A percentile compares a stretch with the other conserved stretches of the same genome.
Conservation (phyloP, 2,797 vertebrate species). For the Cossypha heuglini region DNA sequence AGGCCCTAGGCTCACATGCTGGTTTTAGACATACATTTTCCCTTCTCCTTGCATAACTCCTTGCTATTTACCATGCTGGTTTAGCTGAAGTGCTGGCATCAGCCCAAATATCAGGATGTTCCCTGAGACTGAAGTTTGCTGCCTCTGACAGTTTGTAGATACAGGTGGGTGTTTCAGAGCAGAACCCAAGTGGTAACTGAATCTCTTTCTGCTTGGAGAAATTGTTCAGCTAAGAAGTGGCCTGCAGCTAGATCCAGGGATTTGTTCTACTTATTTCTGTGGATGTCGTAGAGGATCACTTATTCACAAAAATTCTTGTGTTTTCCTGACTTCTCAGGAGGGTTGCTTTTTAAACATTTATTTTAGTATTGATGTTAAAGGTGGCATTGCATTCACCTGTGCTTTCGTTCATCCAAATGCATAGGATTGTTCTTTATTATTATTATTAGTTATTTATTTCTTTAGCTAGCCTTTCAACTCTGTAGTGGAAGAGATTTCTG, state of each 20-base stretch:
- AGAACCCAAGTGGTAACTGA: neutral
- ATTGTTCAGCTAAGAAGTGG: neutral
- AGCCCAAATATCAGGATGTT: neutral
- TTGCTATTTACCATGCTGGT: neutral
- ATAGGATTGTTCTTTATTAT: no score
- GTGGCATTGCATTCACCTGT: neutral
- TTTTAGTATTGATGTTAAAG: neutral
- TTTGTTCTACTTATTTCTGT: neutral
- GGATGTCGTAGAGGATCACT: neutral
- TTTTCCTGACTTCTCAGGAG: neutral
- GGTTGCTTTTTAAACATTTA: neutral
- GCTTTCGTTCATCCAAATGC: neutral
- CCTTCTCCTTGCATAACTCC: neutral
- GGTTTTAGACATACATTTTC: neutral
- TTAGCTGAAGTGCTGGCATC: neutral
- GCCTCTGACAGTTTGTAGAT: neutral
- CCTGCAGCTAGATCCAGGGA: neutral
- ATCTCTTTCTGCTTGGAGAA: neutral
- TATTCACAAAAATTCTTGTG: neutral
- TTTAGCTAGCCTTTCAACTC: neutral
- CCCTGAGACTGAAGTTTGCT: neutral
- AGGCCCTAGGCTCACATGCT: neutral
- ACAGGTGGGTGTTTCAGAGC: neutral
- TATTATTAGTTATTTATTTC: neutral
- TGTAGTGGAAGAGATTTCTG: neutral